Evolutionary conservation across 2,113 vertebrate species (phyloP), one percentile per base, ranked within the genome.

Genomic region (Microtus ochrogaster): DNA sequence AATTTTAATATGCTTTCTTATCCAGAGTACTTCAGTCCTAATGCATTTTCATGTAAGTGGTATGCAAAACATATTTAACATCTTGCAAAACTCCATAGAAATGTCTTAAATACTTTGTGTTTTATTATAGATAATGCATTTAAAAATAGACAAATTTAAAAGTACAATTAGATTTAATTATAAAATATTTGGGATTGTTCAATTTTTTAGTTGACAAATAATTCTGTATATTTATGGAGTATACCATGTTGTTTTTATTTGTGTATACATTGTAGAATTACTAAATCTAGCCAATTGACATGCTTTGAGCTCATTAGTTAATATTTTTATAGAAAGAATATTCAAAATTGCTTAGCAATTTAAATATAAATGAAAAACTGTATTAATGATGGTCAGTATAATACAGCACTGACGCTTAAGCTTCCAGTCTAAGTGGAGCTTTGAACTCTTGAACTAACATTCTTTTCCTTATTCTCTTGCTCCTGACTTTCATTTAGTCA

Each of bases 1-100:
- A 92, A 77, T 94, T 94, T 96, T 95, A 82, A 91, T 68, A 77
- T 93, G 17, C 58, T 97, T 1, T 94, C 8, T 70, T 52, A 41
- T 92, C 7, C 82, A 85, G 84, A 94, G 0, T 85, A n/a, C 61
- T 88, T 92, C 84, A 89, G 70, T 91, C 10, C 16, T 84, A 55
- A 89, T 89, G 55, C 11, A 81, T 94, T 85, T 94, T 89, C 44
- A 76, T 58, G 26, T 89, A 96, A 83, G 73, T 55, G 81, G 61
- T 7, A 68, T 86, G 1, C 82, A 86, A 91, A 91, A 73, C 36
- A 85, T 76, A 7, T 17, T 55, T 90, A 93, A 91, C n/a, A 58
- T 89, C 63, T 61, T 89, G 17, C 85, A 30, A 70, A 90, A 94
- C 47, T 96, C 41, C 72, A 21, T 63, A 5, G 41, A 89, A 81